Conservation (phyloP, 2,797 vertebrate species). For the Rallus crepitans region DNA sequence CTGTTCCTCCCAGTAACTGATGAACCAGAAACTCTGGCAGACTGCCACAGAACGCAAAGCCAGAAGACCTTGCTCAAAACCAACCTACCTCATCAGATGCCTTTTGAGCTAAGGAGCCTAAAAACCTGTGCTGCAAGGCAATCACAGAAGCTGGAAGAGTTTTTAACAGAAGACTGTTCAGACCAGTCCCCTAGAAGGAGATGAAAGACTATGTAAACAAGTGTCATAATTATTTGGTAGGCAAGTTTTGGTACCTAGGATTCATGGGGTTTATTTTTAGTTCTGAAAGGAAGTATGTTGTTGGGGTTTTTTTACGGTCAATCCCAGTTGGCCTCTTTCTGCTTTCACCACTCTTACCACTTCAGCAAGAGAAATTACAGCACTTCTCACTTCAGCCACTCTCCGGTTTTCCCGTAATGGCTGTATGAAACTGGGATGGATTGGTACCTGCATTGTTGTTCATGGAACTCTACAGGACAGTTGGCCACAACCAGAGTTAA, state of each 20-base stretch:
- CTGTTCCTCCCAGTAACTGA: not conserved
- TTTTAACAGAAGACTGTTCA: conserved; percentile 39
- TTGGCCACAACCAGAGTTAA: not conserved
- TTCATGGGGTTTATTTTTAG: conserved; percentile 65
- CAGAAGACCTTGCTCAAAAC: conserved; percentile 45
- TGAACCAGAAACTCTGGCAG: conserved; percentile 20
- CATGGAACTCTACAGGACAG: not conserved
- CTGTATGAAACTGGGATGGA: not conserved
- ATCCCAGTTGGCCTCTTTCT: conserved; percentile 4
- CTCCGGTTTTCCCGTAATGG: not conserved
- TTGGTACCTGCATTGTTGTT: not conserved
- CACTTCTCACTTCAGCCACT: not conserved
- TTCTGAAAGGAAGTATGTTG: conserved; percentile 28
- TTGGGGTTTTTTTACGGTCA: not conserved
- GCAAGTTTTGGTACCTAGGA: conserved; percentile 15
- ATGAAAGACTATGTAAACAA: conserved; percentile 60
- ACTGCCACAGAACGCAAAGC: conserved; percentile 11
- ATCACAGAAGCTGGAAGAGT: conserved; percentile 39
- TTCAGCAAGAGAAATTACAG: not conserved
- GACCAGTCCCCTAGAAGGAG: conserved; percentile 52
- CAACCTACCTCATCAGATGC: conserved; percentile 10
- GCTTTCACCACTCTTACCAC: not conserved
- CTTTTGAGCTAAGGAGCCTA: conserved; percentile 31
- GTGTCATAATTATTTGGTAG: conserved; percentile 9
- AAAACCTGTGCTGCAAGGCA: conserved; percentile 69